Percentiles rank a stretch among this genome's conserved stretches.
phyloP scores from a whole-genome alignment of 1,140 invertebrate species.

The Zeugodacus cucurbitae region DNA sequence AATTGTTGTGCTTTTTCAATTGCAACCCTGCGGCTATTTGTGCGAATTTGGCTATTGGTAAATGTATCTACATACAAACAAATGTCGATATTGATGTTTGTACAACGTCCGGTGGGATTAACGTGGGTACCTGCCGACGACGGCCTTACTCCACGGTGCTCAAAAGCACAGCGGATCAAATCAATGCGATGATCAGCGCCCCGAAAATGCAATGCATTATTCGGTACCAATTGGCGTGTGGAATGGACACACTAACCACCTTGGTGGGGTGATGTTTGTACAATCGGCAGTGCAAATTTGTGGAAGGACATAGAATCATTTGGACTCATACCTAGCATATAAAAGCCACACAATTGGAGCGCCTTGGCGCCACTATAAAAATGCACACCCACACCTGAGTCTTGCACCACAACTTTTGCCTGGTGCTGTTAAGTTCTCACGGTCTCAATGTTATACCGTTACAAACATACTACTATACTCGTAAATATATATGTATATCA shows the following conservation, averaged over 20 bases:
- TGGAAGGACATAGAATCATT: neutral
- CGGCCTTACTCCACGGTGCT: too few relatives aligned
- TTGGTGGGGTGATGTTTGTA: neutral
- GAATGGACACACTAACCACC: too few relatives aligned
- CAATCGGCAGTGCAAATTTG: neutral
- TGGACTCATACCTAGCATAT: too few relatives aligned
- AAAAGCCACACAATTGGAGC: neutral
- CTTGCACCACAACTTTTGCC: neutral
- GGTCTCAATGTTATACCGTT: neutral
- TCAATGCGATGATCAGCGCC: too few relatives aligned
- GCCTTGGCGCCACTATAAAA: slow-evolving; percentile 11
- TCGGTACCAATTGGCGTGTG: too few relatives aligned
- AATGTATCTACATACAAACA: neutral
- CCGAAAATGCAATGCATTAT: too few relatives aligned
- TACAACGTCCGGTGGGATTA: too few relatives aligned
- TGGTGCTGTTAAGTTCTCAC: neutral
- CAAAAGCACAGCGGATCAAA: too few relatives aligned
- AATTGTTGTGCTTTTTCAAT: neutral
- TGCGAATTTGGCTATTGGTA: neutral
- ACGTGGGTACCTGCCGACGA: too few relatives aligned
- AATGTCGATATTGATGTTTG: neutral
- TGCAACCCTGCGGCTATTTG: neutral
- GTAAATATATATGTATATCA: neutral
- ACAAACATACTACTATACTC: neutral
- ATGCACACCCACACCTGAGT: neutral